Evolutionary conservation across 2,888 invertebrate species (phyloP), one percentile per base, ranked within the genome.

Genomic region (Mylabris sibirica): DNA sequence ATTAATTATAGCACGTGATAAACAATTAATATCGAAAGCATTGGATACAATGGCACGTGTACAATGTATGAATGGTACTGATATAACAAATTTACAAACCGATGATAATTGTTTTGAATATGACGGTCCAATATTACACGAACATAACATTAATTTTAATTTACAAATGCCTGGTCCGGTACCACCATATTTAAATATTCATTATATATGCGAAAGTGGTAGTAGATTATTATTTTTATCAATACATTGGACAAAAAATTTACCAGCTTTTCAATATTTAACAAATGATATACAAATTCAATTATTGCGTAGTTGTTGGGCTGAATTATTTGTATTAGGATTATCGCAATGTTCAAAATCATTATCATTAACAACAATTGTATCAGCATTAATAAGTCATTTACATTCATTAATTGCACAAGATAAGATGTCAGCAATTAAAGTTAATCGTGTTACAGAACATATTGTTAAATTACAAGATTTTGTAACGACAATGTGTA

Each of bases 131-230:
- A 84, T 94, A 66, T 84, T 94, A 69, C 88, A 88, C 20, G 91
- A 93, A 69, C 88, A 89, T 64, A 90, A 93, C 81, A 90, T 91
- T 71, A 86, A 89, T 60, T 96, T 96, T 81, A 91, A 91, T 78
- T 85, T 96, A 74, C 92, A 93, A 77, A 91, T 94, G 59, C 91
- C 92, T 14, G 89, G 90, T 26, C 91, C 95, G 6, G 92, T 95
- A 77, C 94, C 96, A 14, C 90, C 94, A n/a, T 95, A 94, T 85
- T 89, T 97, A 78, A 96, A 97, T 76, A 91, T 96, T 80, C 97
- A 98, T 86, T 97, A 95, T 80, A 94, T 96, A 63, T 98, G 97
- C 86, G 98, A 99, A 87, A 95, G 95, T 76, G 97, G 96, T 26
- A 96, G 98, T 2, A 87, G 98, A 62, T 89, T 99, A 65, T 89